These are phyloP conservation scores for Xylocampa areola DNA, from an alignment of 2,888 invertebrate genomes.

Conservation along the genomic window DNA sequence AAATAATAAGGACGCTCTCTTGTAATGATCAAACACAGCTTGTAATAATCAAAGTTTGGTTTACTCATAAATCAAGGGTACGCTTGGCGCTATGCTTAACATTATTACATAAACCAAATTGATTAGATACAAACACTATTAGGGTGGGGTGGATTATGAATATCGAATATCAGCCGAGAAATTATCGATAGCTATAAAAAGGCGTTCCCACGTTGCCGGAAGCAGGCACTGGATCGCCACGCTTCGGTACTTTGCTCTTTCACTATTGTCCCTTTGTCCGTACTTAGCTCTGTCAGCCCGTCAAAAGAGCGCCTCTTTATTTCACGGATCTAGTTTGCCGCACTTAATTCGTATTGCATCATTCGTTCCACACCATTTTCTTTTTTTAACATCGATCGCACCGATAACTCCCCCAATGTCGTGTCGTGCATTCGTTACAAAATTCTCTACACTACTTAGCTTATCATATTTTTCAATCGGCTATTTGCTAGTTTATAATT, in stretches of 20 bases:
- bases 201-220: slow-evolving; percentile 87
- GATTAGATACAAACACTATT: slow-evolving; percentile 23
- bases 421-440: slow-evolving; percentile 63
- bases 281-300: slow-evolving; percentile 77
- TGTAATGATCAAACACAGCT: no score
- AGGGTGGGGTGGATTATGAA: slow-evolving; percentile 53
- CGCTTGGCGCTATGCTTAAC: slow-evolving; percentile 1
- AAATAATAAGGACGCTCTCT: no score
- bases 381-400: slow-evolving; percentile 71
- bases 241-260: slow-evolving; percentile 85
- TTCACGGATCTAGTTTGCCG: slow-evolving; percentile 82
- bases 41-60: no score
- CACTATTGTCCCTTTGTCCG: slow-evolving; percentile 84
- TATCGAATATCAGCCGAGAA: slow-evolving; percentile 70
- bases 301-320: slow-evolving; percentile 81
- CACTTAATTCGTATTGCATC: slow-evolving; percentile 83
- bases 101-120: slow-evolving; percentile 14
- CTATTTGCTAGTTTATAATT: slow-evolving; percentile 60
- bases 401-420: slow-evolving; percentile 67
- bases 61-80: neutral
- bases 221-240: slow-evolving; percentile 81
- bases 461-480: slow-evolving; percentile 61
- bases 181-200: slow-evolving; percentile 76
- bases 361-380: slow-evolving; percentile 80
- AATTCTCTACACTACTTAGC: slow-evolving; percentile 61